phyloP scores from a whole-genome alignment of 2,888 invertebrate species.

The Phoenoteleia sp. region DNA sequence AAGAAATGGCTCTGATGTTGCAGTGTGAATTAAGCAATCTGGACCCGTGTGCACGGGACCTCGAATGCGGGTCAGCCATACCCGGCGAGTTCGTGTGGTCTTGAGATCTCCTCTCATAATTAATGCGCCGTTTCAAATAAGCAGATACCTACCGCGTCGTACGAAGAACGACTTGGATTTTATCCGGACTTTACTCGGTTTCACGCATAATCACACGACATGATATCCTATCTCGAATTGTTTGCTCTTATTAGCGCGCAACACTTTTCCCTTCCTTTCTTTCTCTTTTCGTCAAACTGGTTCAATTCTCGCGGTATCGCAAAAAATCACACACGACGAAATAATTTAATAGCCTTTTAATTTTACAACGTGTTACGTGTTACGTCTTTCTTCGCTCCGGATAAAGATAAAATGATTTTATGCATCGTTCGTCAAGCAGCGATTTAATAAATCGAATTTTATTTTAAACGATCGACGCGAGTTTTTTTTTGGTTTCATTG shows the following conservation, averaged over 20 bases:
- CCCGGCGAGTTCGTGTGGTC: constrained; percentile 68
- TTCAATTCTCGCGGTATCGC: constrained; percentile 22
- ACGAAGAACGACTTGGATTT: constrained; percentile 58
- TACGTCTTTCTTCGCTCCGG: neutral
- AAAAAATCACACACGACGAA: constrained; percentile 32
- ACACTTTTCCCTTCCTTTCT: constrained; percentile 38
- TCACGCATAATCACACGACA: constrained; percentile 59
- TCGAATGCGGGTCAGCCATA: constrained; percentile 59
- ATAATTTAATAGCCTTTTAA: constrained; percentile 61
- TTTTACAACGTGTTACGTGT: constrained; percentile 51
- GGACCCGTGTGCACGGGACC: constrained; percentile 22
- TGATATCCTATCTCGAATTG: constrained; percentile 63
- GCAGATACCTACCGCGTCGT: constrained; percentile 71
- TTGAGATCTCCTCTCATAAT: constrained; percentile 68
- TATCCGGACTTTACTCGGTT: constrained; percentile 64
- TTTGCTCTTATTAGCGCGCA: constrained; percentile 53
- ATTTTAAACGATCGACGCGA: no score
- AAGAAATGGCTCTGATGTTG: constrained; percentile 52
- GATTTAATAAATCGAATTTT: no score
- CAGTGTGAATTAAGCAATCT: constrained; percentile 56
- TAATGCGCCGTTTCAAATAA: constrained; percentile 71
- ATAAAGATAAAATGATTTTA: neutral
- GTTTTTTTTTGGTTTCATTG: no score
- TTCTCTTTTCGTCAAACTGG: constrained; percentile 58
- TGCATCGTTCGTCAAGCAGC: neutral